Evolutionary conservation across 2,888 invertebrate genomes (phyloP), one percentile per base, ranked within the genome.

Genomic region (Alentia gelatinosa): DNA sequence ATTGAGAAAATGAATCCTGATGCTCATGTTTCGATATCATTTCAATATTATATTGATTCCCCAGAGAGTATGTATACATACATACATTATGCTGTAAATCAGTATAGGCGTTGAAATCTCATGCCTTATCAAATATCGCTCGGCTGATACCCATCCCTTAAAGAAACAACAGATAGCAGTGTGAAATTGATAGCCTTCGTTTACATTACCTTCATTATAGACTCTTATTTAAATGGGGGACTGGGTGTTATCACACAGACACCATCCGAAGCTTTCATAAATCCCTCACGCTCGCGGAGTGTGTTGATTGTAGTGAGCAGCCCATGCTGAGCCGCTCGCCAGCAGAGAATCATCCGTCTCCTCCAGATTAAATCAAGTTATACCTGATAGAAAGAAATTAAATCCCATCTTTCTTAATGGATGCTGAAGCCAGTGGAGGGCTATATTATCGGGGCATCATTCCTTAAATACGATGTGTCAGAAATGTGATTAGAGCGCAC

Each of bases 201-300:
- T n/a, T 56, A 56, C n/a, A 56, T n/a, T 56, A n/a, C 56, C 56
- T 56, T 56, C 56, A 56, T 56, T 56, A n/a, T n/a, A 56, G 56
- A 56, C 56, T n/a, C 3, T 56, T n/a, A 56, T 4, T 56, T n/a
- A 56, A n/a, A n/a, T 56, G n/a, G 56, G 19, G n/a, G 56, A 56
- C 5, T n/a, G n/a, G 5, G 56, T 56, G 23, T 56, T 56, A 56
- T 56, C 56, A n/a, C 56, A 56, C 56, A 19, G n/a, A n/a, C n/a
- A 56, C 56, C 56, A 19, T n/a, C n/a, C 56, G 12, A n/a, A n/a
- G 56, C 23, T 19, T 19, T n/a, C 56, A 9, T n/a, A 56, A n/a
- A 56, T 3, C 56, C 19, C 19, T 56, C n/a, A 56, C 56, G n/a
- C 19, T 56, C 23, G 23, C 5, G n/a, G n/a, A n/a, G 56, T 19